Percentiles rank a stretch among this genome's conserved stretches.
Evolutionary conservation across 2,888 invertebrate species (phyloP).

Genomic region (Escarpia spicata): DNA sequence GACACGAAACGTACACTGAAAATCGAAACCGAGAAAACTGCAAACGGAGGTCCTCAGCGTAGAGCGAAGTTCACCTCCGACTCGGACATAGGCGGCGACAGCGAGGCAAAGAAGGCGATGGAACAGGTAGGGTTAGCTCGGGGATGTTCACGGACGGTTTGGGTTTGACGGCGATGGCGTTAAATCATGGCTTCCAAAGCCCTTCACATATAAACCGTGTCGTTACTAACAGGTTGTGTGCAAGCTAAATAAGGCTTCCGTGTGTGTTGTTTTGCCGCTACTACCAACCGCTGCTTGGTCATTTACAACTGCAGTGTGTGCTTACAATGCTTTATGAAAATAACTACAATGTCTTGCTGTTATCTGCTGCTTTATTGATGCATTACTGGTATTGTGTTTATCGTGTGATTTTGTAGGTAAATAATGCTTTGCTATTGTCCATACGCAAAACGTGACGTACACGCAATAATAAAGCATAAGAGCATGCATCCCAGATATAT

Average conservation of each 20-base stretch:
- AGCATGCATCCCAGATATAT: background rate
- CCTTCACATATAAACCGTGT: background rate
- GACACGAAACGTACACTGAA: background rate
- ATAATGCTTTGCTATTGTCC: background rate
- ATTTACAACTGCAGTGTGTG: background rate
- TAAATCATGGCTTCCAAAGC: background rate
- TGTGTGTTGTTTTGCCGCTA: background rate
- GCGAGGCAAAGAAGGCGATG: constrained; percentile 22
- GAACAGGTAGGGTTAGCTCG: constrained; percentile 22
- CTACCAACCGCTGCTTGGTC: background rate
- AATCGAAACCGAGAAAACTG: constrained; percentile 20
- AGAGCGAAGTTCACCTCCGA: background rate
- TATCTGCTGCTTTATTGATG: background rate
- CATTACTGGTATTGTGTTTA: background rate
- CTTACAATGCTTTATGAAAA: background rate
- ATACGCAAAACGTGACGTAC: background rate
- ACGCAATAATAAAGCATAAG: background rate
- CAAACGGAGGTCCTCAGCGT: constrained; percentile 28
- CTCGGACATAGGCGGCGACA: background rate
- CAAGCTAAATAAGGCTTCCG: background rate
- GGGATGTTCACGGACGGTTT: background rate
- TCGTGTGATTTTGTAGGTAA: background rate
- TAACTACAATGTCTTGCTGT: background rate
- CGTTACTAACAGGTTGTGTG: background rate
- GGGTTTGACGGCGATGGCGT: background rate